Evolutionary conservation across 2,797 vertebrate genomes (phyloP), one percentile per base, ranked within the genome.

Genomic region (Choloepus didactylus): DNA sequence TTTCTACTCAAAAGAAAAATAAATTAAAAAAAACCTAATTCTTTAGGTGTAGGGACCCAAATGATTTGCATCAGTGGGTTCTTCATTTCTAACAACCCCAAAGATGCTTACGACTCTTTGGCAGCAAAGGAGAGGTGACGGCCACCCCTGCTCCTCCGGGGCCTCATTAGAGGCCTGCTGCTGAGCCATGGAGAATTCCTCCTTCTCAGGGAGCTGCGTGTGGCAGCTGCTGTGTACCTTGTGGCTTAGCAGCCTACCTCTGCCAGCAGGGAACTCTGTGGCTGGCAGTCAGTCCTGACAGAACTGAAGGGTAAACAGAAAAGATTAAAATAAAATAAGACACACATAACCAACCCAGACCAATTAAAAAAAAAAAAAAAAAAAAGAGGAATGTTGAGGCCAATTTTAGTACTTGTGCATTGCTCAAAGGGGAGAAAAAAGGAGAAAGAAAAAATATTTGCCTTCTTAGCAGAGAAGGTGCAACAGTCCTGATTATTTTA

Each of bases 81-180:
- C 91, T 92, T 23, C 5, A 1, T 44, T 75, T 83, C 62, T 89
- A 95, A 95, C 31, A 72, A 79, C 75, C 60, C 89, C 12, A 46
- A 90, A 82, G 73, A 93, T 77, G 90, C 27, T 87, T 92, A 94
- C 80, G 76, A 70, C 64, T 94, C 80, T 64, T 82, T 4, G 0
- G 7, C 73, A 92, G 54, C 0, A 0, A 93, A 85, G 82, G 70
- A n/a, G 27, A 88, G 77, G 76, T 5, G 8, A 38, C 75, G 75
- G 91, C 51, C 49, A 82, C 21, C 69, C 21, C 3, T 7, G 16
- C 59, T 96, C 94, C 86, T 96, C 31, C 66, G 94, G 83, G 96
- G 75, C 46, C 83, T 97, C 95, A 96, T 97, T 97, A 97, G 79
- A 91, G 51, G 23, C n/a, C 25, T 15, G 70, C 81, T 93, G 69